Conservation (phyloP, 2,797 vertebrate genomes). For the Lophius americanus region DNA sequence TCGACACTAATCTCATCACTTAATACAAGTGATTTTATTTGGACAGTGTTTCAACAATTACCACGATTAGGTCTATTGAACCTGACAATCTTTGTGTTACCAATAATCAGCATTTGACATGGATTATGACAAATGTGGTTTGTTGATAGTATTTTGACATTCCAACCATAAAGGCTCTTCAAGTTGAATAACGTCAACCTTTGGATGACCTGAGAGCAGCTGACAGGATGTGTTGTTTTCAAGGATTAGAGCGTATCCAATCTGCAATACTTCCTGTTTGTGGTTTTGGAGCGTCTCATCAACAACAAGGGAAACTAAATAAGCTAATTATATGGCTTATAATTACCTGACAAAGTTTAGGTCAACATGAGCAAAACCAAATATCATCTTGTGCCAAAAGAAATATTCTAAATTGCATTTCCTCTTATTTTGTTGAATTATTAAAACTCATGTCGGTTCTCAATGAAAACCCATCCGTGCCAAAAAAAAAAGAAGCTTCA, state of each 20-base stretch:
- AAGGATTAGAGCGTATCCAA: constrained; percentile 18
- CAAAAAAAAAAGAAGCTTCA: constrained; percentile 69
- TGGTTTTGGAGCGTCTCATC: constrained; percentile 36
- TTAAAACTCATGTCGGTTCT: constrained; percentile 50
- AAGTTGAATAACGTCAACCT: constrained; percentile 23
- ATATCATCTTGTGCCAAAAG: constrained; percentile 34
- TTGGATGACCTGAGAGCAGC: constrained; percentile 24
- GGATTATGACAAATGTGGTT: not conserved
- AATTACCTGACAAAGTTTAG: constrained; percentile 45
- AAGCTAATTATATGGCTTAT: constrained; percentile 52
- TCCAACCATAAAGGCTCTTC: not conserved
- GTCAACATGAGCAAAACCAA: constrained; percentile 35
- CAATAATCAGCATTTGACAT: constrained; percentile 1
- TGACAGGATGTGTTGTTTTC: constrained; percentile 25
- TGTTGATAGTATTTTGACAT: not conserved
- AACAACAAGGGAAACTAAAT: constrained; percentile 27
- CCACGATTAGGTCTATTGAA: not conserved
- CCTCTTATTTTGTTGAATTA: constrained; percentile 56
- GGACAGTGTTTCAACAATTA: constrained; percentile 26
- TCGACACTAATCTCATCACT: constrained; percentile 30
- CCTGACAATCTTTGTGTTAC: not conserved
- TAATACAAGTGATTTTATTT: constrained; percentile 33
- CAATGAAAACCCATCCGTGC: constrained; percentile 68
- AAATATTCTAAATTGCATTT: constrained; percentile 43
- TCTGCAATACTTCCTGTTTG: constrained; percentile 22